A percentile compares a stretch with the other conserved stretches of the same genome.
Evolutionary conservation across 2,888 invertebrate species (phyloP).

Genomic region (Tinea trinotella): DNA sequence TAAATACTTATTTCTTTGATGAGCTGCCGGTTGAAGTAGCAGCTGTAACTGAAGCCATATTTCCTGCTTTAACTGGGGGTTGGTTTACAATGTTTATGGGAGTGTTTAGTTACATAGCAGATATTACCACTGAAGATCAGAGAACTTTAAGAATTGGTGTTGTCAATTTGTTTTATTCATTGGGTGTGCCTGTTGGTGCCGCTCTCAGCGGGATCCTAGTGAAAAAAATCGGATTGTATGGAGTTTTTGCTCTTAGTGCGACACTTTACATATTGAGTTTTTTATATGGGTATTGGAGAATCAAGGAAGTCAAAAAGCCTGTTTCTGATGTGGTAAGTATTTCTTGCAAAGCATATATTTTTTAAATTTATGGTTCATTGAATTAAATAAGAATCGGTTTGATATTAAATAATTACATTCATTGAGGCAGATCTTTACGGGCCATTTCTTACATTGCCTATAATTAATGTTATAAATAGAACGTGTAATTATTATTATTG

Average conservation of each 20-base stretch:
- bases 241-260: conserved; percentile 85
- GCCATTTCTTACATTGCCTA: background rate
- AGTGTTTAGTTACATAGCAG: conserved; percentile 90
- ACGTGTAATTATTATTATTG: background rate
- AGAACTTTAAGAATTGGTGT: conserved; percentile 89
- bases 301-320: conserved; percentile 76
- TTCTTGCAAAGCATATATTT: background rate
- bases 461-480: conserved; percentile 7
- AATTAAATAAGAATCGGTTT: conserved; percentile 35
- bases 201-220: conserved; percentile 87
- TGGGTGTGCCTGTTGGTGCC: conserved; percentile 92
- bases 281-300: conserved; percentile 79
- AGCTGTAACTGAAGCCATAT: conserved; percentile 84
- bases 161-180: conserved; percentile 89
- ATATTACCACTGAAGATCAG: conserved; percentile 86
- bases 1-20: conserved; percentile 85
- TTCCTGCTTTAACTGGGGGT: conserved; percentile 86
- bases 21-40: conserved; percentile 86
- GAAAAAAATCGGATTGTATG: conserved; percentile 84
- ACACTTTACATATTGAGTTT: conserved; percentile 81
- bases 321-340: conserved; percentile 45
- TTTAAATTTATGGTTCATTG: conserved; percentile 35
- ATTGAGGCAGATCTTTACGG: conserved; percentile 3
- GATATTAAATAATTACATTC: conserved; percentile 30
- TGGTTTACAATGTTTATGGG: conserved; percentile 95